phyloP scores from a whole-genome alignment of 2,113 vertebrate genomes.

The Colius striatus region DNA sequence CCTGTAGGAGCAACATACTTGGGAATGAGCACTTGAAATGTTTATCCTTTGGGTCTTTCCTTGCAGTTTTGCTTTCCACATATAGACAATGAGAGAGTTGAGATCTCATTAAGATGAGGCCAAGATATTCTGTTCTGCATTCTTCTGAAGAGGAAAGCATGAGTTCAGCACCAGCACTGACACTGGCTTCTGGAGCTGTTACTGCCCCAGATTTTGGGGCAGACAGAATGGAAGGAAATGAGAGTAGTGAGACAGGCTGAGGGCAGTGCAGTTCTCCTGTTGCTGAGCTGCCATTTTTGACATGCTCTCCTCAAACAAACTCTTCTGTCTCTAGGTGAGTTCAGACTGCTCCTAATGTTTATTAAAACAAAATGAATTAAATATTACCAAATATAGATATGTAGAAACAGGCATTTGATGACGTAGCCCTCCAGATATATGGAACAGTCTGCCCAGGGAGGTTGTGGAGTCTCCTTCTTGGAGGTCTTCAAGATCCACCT shows the following conservation, averaged over 20 bases:
- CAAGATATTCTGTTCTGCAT: not conserved
- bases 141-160: not conserved
- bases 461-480: no score
- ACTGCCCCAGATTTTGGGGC: not conserved
- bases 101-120: not conserved
- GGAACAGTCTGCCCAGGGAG: no score
- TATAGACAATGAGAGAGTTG: not conserved
- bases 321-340: not conserved
- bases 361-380: not conserved
- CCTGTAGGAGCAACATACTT: not conserved
- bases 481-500: no score
- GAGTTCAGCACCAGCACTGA: not conserved
- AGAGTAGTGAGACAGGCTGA: not conserved
- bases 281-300: not conserved
- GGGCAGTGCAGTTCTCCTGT: not conserved
- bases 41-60: not conserved
- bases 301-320: not conserved
- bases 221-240: not conserved
- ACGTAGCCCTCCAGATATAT: not conserved
- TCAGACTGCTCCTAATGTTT: not conserved
- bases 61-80: not conserved
- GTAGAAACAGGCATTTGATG: not conserved
- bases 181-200: not conserved
- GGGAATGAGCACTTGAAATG: not conserved
- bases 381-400: not conserved